Percentiles rank a stretch among this genome's conserved stretches.
phyloP scores from a whole-genome alignment of 92 coral and sea anemone species.

The Paramuricea clavata region DNA sequence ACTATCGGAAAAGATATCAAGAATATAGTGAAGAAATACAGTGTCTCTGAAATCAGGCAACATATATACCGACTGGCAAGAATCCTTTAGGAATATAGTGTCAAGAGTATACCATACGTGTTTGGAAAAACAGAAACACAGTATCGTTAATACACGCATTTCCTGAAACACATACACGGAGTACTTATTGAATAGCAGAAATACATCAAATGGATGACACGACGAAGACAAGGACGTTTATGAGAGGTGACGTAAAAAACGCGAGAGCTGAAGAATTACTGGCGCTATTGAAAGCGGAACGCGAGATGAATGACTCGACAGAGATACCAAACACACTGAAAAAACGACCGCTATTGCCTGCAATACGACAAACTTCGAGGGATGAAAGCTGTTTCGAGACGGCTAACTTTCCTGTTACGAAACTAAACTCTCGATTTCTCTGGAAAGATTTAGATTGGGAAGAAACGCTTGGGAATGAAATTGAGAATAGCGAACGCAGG shows the following conservation, averaged over 20 bases:
- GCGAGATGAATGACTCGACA: slow-evolving; percentile 52
- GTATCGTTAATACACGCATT: not conserved
- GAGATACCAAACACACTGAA: slow-evolving; percentile 30
- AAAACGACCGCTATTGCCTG: slow-evolving; percentile 35
- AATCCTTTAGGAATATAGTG: not conserved
- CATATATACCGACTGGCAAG: too few species aligned
- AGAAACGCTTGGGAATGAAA: not conserved
- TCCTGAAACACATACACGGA: too few species aligned
- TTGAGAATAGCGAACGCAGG: not conserved
- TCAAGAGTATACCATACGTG: not conserved
- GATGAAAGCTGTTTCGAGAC: not conserved
- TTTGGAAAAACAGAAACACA: not conserved
- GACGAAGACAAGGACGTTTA: slow-evolving; percentile 9
- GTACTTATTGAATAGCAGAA: too few species aligned
- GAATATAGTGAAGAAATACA: not conserved
- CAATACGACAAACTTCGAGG: not conserved
- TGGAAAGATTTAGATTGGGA: slow-evolving; percentile 40
- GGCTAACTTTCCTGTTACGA: not conserved
- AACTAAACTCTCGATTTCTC: slow-evolving; percentile 29
- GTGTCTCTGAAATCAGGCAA: not conserved
- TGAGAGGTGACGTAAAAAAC: slow-evolving; percentile 94
- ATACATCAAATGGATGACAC: slow-evolving; percentile 16
- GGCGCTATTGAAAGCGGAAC: slow-evolving; percentile 85
- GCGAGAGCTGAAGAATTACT: slow-evolving; percentile 94
- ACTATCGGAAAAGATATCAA: not conserved